These are phyloP conservation scores for Sabellastarte sp. DNA, from an alignment of 2,888 invertebrate species.

Conservation along the genomic window DNA sequence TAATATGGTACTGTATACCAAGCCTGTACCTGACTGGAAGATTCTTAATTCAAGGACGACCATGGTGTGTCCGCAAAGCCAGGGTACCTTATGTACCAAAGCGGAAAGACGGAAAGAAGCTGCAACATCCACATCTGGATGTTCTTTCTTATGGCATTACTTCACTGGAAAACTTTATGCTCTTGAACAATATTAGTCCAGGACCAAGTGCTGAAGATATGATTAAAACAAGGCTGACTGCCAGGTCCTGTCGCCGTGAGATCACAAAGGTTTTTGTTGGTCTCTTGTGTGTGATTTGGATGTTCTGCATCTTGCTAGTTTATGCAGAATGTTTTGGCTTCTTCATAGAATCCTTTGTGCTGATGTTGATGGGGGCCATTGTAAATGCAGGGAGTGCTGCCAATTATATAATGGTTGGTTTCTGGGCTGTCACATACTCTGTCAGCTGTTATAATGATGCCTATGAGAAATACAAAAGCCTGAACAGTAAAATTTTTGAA, in stretches of 20 bases:
- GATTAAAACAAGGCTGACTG: no score
- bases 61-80: neutral
- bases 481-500: conserved; percentile 47
- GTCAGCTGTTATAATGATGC: conserved; percentile 51
- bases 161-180: conserved; percentile 26
- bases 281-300: conserved; percentile 15
- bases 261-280: conserved; percentile 20
- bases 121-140: neutral
- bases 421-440: conserved; percentile 52
- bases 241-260: no score
- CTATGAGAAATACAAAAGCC: conserved; percentile 48
- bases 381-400: conserved; percentile 50
- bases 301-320: conserved; percentile 35
- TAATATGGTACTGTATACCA: conserved; percentile 29
- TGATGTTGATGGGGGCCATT: conserved; percentile 55
- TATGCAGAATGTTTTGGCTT: conserved; percentile 49
- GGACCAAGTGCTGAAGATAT: neutral
- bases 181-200: conserved; percentile 31
- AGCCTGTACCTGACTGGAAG: conserved; percentile 27
- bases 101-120: neutral
- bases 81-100: neutral
- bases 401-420: conserved; percentile 50
- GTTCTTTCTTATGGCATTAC: conserved; percentile 23
- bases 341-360: conserved; percentile 48
- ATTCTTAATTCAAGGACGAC: conserved; percentile 22